phyloP scores from a whole-genome alignment of 2,113 vertebrate genomes.

The Rhabdomys dilectus region DNA sequence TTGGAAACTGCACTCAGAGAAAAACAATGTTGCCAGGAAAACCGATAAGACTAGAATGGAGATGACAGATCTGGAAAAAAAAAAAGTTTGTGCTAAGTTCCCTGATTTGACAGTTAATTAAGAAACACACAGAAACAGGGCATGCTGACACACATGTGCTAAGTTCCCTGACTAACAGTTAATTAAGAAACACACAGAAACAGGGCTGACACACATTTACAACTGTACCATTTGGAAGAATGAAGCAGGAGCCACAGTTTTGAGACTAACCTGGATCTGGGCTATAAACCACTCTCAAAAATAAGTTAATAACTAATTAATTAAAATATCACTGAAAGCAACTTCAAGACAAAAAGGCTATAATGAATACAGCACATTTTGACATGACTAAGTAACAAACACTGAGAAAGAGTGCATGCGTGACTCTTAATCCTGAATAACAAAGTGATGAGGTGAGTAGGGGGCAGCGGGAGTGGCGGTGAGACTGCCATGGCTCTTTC shows the following conservation, averaged over 20 bases:
- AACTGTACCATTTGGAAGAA: neutral
- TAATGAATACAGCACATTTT: neutral
- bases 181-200: neutral
- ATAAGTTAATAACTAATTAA: neutral
- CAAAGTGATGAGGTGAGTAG: slow-evolving; percentile 19
- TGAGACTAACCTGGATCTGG: neutral
- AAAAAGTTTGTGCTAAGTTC: slow-evolving; percentile 25
- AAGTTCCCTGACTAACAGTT: slow-evolving; percentile 42
- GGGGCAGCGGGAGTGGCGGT: neutral
- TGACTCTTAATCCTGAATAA: neutral
- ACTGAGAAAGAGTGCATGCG: neutral
- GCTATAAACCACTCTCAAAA: neutral
- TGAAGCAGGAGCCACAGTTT: neutral
- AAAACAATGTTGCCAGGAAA: slow-evolving; percentile 11
- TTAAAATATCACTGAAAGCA: neutral
- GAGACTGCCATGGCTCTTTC: neutral
- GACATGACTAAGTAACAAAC: slow-evolving; percentile 34
- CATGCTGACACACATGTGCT: neutral
- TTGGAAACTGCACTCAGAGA: neutral
- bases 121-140: neutral
- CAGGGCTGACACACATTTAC: neutral
- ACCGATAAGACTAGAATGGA: slow-evolving; percentile 48
- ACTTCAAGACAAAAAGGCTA: neutral
- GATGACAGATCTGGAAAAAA: neutral
- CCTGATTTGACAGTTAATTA: slow-evolving; percentile 8